Base-by-base conservation (phyloP, 2,113 vertebrate species). In the Dendrocopos noguchii region DNA sequence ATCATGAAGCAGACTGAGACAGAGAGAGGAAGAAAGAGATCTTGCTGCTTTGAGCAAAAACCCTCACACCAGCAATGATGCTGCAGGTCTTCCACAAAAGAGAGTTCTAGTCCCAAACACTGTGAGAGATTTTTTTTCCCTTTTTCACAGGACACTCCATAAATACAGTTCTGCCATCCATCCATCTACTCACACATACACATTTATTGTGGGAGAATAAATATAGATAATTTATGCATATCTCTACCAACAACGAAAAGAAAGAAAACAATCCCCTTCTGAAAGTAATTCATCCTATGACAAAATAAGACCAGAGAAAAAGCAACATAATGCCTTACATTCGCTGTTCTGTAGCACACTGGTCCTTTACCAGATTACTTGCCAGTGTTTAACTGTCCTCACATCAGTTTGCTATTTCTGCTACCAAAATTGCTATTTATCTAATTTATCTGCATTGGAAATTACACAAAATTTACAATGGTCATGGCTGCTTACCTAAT, bases 181-280 rank as follows among this genome's bases (percentile, higher is more conserved):
- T 39, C 70, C 79, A 90, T 17, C 63, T 80, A 87, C 4, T 66
- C n/a, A 79, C 15, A 21, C 80, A 77, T 0, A 1, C 56, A 90
- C 33, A 59, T 9, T 50, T 73, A 46, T 0, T 68, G 19, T 31
- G 24, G 36, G 80, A 88, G 25, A 95, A 93, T 86, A 92, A 75
- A 87, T 92, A 90, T 2, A 71, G 50, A 17, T 84, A 79, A 85
- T 81, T 90, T 80, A 93, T 84, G 93, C 78, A 93, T 52, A 95
- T 73, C 39, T 87, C 34, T 79, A 79, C 10, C 12, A 4, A 56
- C 34, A 28, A 78, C 4, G 22, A 53, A 67, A 77, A 39, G 36
- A 31, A 42, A 44, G 47, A 13, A 75, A 70, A 71, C 12, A 46
- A 87, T 82, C 71, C 85, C 77, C 65, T 20, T 93, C 39, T 63